A percentile compares a stretch with the other conserved stretches of the same genome.
phyloP scores from a whole-genome alignment of 2,888 invertebrate genomes.

The Hypomecis atomaria region DNA sequence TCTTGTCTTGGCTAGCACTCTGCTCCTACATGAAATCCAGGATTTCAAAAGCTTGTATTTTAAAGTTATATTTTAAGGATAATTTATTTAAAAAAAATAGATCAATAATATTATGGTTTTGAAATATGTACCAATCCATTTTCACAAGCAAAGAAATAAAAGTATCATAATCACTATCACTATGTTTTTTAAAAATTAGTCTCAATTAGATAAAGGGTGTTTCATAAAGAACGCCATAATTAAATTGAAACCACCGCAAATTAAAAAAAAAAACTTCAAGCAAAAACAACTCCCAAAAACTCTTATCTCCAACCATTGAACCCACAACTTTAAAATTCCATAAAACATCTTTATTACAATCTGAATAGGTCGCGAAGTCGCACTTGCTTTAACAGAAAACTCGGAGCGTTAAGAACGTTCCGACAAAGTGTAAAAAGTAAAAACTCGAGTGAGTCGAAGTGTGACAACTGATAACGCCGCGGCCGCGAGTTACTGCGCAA shows the following conservation, averaged over 20 bases:
- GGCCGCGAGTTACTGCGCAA: conserved; percentile 60
- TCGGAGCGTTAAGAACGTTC: conserved; percentile 37
- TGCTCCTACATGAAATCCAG: no score
- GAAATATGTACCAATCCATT: no score
- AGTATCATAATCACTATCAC: no score
- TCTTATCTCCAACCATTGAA: background rate
- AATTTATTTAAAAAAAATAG: no score
- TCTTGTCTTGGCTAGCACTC: no score
- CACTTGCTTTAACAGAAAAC: conserved; percentile 39
- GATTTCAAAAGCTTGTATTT: no score
- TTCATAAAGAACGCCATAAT: no score
- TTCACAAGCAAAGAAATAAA: no score
- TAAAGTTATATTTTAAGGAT: no score
- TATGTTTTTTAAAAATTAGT: no score
- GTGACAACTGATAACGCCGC: conserved; percentile 75
- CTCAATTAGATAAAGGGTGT: no score
- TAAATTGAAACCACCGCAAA: background rate
- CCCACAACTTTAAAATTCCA: conserved; percentile 9
- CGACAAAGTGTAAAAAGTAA: conserved; percentile 40
- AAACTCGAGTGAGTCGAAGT: conserved; percentile 68
- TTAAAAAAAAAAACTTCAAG: background rate
- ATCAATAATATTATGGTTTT: no score
- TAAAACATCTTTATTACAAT: conserved; percentile 22
- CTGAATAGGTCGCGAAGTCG: conserved; percentile 19
- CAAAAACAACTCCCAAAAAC: background rate